Conservation (phyloP, 2,888 invertebrate species). For the Ischnura elegans region DNA sequence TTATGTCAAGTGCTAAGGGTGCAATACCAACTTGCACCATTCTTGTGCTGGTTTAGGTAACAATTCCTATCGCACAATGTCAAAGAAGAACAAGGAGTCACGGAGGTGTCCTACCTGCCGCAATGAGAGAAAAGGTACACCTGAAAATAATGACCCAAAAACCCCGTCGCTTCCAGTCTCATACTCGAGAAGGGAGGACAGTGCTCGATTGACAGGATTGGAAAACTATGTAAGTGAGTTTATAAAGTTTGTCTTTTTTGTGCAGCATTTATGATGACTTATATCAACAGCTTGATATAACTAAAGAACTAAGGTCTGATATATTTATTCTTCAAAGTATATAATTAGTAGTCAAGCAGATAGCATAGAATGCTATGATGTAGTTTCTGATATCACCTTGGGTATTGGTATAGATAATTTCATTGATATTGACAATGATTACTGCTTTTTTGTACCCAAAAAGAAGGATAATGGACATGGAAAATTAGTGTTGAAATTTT, state of each 20-base stretch:
- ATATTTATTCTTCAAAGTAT: background rate
- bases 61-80: no score
- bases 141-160: background rate
- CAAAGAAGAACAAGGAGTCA: no score
- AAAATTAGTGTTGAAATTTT: no score
- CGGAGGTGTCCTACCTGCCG: no score
- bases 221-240: background rate
- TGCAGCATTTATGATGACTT: background rate
- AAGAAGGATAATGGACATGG: background rate
- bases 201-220: background rate
- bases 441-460: background rate
- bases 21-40: background rate
- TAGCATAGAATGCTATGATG: background rate
- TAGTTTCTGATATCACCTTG: background rate
- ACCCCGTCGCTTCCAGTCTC: background rate
- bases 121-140: background rate
- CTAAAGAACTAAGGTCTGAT: background rate
- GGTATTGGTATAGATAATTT: background rate
- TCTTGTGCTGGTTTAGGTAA: background rate
- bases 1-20: background rate
- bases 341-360: background rate
- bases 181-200: background rate
- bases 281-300: background rate
- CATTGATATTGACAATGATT: background rate
- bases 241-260: background rate